Conservation (phyloP, 2,888 invertebrate genomes). For the Antheraea yamamai region DNA sequence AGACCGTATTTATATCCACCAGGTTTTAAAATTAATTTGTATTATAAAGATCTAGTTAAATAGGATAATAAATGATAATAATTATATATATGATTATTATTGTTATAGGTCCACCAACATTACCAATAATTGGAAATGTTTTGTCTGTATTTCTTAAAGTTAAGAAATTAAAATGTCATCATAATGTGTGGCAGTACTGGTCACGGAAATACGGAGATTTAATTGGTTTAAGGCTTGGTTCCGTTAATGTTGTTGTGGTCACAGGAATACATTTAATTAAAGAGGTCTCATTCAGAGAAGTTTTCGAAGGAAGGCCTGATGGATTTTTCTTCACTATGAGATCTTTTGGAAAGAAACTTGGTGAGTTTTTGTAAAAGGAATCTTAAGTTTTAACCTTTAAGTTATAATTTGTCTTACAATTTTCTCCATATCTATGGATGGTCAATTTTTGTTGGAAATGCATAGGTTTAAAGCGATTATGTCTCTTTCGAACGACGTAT, state of each 20-base stretch:
- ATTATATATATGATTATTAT: background rate
- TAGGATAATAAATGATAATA: background rate
- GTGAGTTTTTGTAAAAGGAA: conserved; percentile 60
- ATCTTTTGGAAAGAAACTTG: conserved; percentile 85
- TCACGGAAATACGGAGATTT: conserved; percentile 83
- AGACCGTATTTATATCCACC: conserved; percentile 18
- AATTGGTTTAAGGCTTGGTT: conserved; percentile 85
- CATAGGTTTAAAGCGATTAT: background rate
- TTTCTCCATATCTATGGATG: background rate
- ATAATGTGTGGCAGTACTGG: conserved; percentile 84
- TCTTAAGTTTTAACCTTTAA: background rate
- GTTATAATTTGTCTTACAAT: background rate
- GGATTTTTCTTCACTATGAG: conserved; percentile 87
- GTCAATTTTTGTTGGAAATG: background rate
- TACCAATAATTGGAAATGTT: conserved; percentile 68
- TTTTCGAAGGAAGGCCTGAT: conserved; percentile 87
- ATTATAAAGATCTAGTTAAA: background rate
- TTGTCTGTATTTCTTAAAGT: conserved; percentile 56
- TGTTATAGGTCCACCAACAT: conserved; percentile 54
- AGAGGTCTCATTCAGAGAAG: conserved; percentile 84
- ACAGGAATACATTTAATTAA: conserved; percentile 84
- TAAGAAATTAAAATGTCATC: conserved; percentile 63
- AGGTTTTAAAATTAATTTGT: conserved; percentile 12
- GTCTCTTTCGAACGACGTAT: too few relatives aligned
- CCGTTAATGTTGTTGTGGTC: conserved; percentile 83